Conservation (phyloP, 2,113 vertebrate genomes). For the Orthonyx spaldingii region DNA sequence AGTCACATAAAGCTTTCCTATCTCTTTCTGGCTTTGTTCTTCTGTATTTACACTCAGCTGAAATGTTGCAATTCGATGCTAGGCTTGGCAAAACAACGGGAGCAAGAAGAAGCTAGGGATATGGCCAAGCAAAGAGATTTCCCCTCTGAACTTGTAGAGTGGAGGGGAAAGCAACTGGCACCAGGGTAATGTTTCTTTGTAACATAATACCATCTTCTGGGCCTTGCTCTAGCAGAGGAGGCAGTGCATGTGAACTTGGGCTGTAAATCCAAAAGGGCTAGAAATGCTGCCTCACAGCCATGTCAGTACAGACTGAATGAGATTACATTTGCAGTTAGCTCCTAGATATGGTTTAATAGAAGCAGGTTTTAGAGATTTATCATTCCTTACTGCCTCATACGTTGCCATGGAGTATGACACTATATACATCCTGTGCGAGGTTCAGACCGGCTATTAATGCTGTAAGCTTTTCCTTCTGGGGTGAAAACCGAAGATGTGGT, state of each 20-base stretch:
- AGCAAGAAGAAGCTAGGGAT: not conserved
- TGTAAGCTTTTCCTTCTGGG: not conserved
- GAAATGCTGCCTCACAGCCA: not conserved
- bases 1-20: not conserved
- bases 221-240: not conserved
- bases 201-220: slow-evolving; percentile 7
- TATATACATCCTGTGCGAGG: rapidly evolving
- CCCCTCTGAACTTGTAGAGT: not conserved
- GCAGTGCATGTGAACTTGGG: not conserved
- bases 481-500: not conserved
- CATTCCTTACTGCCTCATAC: not conserved
- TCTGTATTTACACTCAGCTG: not conserved
- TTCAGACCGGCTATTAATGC: not conserved
- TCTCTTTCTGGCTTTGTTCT: not conserved
- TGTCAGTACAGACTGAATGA: not conserved
- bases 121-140: not conserved
- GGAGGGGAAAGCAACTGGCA: not conserved
- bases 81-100: not conserved
- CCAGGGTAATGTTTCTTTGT: not conserved
- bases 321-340: not conserved
- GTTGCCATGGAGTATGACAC: not conserved
- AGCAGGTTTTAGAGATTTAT: not conserved
- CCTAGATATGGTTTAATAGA: not conserved
- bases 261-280: not conserved
- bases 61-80: not conserved